Percentiles rank a stretch among this genome's conserved stretches.
Conservation (phyloP, 1,140 invertebrate species). For the Saccostrea cuccullata region DNA sequence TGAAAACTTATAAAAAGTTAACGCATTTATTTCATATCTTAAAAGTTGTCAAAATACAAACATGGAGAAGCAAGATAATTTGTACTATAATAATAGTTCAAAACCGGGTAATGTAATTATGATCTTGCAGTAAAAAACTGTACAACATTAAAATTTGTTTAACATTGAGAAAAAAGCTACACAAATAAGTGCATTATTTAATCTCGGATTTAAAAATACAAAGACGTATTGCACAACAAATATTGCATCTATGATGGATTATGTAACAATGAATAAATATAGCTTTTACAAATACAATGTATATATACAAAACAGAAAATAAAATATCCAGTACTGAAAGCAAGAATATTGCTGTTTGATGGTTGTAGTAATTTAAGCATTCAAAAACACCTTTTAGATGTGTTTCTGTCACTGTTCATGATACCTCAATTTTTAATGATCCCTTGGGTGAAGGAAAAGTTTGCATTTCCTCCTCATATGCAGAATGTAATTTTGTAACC, state of each 20-base stretch:
- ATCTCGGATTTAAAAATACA: background rate
- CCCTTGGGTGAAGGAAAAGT: no score
- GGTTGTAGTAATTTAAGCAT: background rate
- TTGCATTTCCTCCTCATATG: no score
- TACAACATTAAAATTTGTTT: background rate
- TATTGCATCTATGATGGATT: background rate
- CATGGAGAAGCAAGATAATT: background rate
- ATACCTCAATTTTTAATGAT: no score
- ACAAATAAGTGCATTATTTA: background rate
- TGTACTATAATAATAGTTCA: background rate
- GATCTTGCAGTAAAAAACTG: background rate
- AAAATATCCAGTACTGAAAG: background rate
- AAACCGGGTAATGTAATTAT: slow-evolving; percentile 10
- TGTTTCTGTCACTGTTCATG: no score
- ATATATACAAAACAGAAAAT: slow-evolving; percentile 15
- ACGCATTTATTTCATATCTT: slow-evolving; percentile 14
- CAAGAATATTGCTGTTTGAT: background rate
- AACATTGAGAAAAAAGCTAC: background rate
- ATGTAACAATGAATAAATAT: background rate
- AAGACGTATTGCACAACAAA: background rate
- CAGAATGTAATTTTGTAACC: no score
- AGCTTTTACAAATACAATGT: background rate
- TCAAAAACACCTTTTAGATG: no score
- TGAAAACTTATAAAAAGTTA: background rate
- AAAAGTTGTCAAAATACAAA: slow-evolving; percentile 12